These are phyloP conservation scores for Spilarctia lutea DNA, from an alignment of 2,888 invertebrate genomes.

Conservation along the genomic window DNA sequence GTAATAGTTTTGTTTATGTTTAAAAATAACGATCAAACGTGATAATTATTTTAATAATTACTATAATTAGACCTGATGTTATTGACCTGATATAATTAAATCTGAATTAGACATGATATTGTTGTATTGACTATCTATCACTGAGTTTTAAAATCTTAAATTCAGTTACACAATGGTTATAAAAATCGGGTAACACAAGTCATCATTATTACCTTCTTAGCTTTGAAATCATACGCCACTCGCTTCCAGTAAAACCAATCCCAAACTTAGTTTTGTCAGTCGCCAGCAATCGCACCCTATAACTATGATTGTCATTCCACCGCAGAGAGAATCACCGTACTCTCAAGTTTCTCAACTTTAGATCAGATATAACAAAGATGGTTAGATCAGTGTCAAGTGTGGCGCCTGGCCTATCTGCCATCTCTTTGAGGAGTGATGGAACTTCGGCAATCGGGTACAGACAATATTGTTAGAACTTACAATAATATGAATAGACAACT, in stretches of 20 bases:
- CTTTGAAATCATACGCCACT: background rate
- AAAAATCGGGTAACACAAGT: background rate
- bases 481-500: background rate
- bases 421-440: slow-evolving; percentile 33
- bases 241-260: background rate
- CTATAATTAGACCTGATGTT: no score
- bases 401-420: slow-evolving; percentile 59
- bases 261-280: background rate
- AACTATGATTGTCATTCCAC: slow-evolving; percentile 5
- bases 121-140: no score
- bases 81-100: no score
- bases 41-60: no score
- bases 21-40: background rate
- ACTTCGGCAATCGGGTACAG: slow-evolving; percentile 12
- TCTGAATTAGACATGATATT: no score
- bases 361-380: slow-evolving; percentile 75
- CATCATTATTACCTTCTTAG: background rate
- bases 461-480: background rate
- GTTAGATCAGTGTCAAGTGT: slow-evolving; percentile 67
- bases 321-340: slow-evolving; percentile 42
- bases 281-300: slow-evolving; percentile 28
- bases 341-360: slow-evolving; percentile 71
- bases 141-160: no score
- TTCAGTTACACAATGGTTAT: background rate
- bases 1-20: background rate